Conservation (phyloP, 2,888 invertebrate species). For the Spisula subtruncata region DNA sequence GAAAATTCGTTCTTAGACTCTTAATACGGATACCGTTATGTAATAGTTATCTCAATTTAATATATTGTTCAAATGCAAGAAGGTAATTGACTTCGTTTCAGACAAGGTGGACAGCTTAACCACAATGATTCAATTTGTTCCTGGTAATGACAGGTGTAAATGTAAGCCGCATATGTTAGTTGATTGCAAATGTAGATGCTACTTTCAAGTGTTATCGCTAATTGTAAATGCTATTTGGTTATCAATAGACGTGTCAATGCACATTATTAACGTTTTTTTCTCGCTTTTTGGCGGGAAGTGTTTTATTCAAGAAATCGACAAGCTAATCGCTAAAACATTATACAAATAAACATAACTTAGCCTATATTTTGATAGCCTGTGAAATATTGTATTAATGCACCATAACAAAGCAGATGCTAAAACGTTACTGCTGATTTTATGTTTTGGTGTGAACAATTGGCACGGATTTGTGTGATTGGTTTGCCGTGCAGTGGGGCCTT, state of each 20-base stretch:
- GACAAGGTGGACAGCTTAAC: neutral
- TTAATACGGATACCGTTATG: too few species aligned
- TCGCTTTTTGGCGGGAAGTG: neutral
- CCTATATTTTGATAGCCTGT: neutral
- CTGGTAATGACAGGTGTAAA: neutral
- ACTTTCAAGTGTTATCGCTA: neutral
- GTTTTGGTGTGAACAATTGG: too few species aligned
- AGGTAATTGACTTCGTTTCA: too few species aligned
- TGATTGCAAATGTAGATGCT: neutral
- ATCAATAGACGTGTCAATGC: neutral
- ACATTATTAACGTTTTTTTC: neutral
- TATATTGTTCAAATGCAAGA: too few species aligned
- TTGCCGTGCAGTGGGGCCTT: too few species aligned
- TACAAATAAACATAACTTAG: neutral
- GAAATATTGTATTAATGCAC: neutral
- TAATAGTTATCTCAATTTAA: too few species aligned
- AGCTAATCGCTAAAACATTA: neutral
- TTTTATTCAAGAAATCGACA: neutral
- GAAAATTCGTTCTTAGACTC: too few species aligned
- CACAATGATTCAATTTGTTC: neutral
- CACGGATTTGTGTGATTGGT: too few species aligned
- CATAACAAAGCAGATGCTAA: neutral
- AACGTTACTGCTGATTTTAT: neutral
- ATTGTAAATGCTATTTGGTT: neutral
- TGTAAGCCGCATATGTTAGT: neutral